Base-by-base conservation (phyloP, 1,140 invertebrate genomes). In the Belonocnema kinseyi region DNA sequence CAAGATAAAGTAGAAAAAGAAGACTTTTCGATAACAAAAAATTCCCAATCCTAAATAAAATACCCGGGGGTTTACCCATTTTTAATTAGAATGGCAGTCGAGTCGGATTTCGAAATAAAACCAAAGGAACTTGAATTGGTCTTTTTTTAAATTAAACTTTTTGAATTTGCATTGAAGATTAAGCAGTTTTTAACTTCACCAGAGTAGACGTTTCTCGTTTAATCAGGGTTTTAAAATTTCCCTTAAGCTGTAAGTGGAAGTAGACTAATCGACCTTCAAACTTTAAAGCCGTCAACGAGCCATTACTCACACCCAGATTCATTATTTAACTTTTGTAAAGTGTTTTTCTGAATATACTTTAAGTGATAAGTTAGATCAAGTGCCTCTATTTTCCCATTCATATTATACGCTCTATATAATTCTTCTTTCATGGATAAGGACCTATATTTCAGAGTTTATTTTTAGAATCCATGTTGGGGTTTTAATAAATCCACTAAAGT, bases 241-340 rank as follows among this genome's bases (percentile, higher is more conserved):
- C 7, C 61, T 46, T 54, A 40, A 40, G 61, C n/a, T 46, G 61
- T 40, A 40, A 66, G 7, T 66, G 33, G 26, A 66, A 33, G 26
- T 66, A 21, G 40, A 66, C 33, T 66, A 66, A 66, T 40, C 33
- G 61, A 66, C 61, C 61, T 66, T 46, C n/a, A 66, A 66, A 66
- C 61, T 66, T 66, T 66, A 21, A 40, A 66, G 26, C 61, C 40
- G 33, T 66, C 61, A 66, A 33, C 26, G 21, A 40, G 58, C 58
- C 40, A 33, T 66, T 66, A 66, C 58, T 66, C 58, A 21, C 58
- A 66, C 58, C 19, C 10, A 16, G 19, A 13, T 14, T 58, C 56
- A 58, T 21, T 11, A 58, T 66, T 66, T 26, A 66, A 66, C 26
- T 14, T 33, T 66, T 66, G 26, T 40, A 2, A 33, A 33, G 16